A percentile compares a stretch with the other conserved stretches of the same genome.
Evolutionary conservation across 92 coral and sea anemone genomes (phyloP).

Genomic region (Bergia sp.): DNA sequence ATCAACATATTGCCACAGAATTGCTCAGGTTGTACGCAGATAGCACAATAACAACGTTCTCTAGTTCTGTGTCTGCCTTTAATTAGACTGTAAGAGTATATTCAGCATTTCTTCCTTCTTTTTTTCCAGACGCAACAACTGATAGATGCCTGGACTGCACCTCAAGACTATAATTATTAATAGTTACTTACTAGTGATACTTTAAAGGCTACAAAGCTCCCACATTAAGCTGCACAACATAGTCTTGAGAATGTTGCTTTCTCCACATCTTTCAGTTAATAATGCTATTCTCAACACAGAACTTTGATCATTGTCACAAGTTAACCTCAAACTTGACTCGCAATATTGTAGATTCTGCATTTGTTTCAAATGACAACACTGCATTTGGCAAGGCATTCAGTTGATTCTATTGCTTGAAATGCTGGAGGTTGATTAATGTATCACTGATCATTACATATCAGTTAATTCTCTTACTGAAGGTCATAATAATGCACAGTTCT

Average conservation of each 20-base stretch:
- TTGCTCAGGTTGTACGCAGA: not conserved
- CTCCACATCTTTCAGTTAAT: not conserved
- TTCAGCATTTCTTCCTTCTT: not conserved
- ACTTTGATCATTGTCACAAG: not conserved
- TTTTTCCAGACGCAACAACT: not conserved
- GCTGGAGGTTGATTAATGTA: not conserved
- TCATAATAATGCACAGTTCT: not conserved
- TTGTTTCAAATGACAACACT: not conserved
- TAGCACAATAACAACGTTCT: not conserved
- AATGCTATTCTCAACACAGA: not conserved
- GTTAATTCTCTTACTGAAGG: not conserved
- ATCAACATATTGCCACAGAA: not conserved
- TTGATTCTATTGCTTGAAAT: too few species aligned
- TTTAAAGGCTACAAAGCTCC: constrained; percentile 44
- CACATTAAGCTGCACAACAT: constrained; percentile 45
- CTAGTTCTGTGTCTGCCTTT: not conserved
- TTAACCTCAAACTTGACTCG: not conserved
- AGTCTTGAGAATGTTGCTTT: constrained; percentile 14
- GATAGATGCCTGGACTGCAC: constrained; percentile 24
- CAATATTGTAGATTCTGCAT: not conserved
- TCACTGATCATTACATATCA: not conserved
- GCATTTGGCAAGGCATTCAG: not conserved
- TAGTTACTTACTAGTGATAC: not conserved
- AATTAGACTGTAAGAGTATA: not conserved
- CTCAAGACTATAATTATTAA: not conserved